Base-by-base conservation (phyloP, 2,888 invertebrate species). In the Cerastoderma edule region DNA sequence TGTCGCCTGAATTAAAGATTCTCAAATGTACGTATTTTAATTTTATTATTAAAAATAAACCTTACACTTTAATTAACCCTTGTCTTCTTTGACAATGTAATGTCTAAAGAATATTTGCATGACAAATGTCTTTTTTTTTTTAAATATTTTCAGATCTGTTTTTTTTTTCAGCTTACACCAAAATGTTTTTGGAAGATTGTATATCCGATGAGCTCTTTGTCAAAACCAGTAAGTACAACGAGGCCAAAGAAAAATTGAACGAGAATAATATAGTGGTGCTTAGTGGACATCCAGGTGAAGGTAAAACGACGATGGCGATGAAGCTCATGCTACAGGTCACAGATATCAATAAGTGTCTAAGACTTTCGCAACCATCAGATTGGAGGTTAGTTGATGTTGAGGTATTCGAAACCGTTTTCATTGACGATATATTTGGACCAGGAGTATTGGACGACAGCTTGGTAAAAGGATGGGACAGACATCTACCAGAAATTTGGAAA, bases 401-500 rank as follows among this genome's bases (percentile, higher is more conserved):
- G 0, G 8, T 30, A 19, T 48, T 68, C 24, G 50, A 66, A 27
- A 54, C 48, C 0, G 63, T 78, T 56, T 48, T 78, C 5, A 72
- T 75, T 32, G 78, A 78, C 48, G 78, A 78, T 35, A 75, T 78
- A 5, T 80, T 80, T 56, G 80, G 80, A 27, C 46, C 60, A 19
- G 70, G 76, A 16, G 73, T 69, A 24, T 33, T 78, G n/a, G 67
- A 75, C 44, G 72, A 78, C 46, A 60, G 32, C 10, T 28, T 75
- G 13, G 44, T 72, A 10, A 54, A 69, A 22, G 44, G 66, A 27
- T 78, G 78, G 75, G 53, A 72, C 4, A 57, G 19, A 32, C 30
- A 50, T 60, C 56, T 72, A 1, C 57, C 53, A 8, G 75, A 72
- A 32, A 28, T 78, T 16, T 48, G 63, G 28, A 67, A 32, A 35